Percentiles rank a stretch among this genome's conserved stretches.
phyloP scores from a whole-genome alignment of 2,113 vertebrate species.

The Lagenorhynchus albirostris region DNA sequence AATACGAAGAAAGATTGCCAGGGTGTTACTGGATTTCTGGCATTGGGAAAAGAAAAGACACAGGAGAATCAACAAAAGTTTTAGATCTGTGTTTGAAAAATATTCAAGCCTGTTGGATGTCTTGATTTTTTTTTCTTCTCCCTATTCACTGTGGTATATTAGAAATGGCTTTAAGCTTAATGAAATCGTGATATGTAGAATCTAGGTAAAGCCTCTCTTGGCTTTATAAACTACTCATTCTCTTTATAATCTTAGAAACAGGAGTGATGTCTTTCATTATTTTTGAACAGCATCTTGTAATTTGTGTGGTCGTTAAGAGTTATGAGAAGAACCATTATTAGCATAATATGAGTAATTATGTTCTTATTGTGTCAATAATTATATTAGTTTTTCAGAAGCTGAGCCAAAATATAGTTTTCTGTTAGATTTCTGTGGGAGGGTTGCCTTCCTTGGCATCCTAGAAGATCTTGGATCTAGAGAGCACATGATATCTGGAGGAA shows the following conservation, averaged over 20 bases:
- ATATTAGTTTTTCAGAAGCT: constrained; percentile 36
- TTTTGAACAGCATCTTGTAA: constrained; percentile 27
- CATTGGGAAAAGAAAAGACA: constrained; percentile 56
- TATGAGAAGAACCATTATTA: constrained; percentile 38
- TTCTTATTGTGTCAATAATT: constrained; percentile 35
- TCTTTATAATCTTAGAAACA: constrained; percentile 52
- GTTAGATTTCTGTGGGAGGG: constrained; percentile 8
- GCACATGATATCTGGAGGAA: not conserved
- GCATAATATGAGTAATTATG: constrained; percentile 18
- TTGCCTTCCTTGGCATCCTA: not conserved
- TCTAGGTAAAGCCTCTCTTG: constrained; percentile 51
- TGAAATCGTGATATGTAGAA: constrained; percentile 51
- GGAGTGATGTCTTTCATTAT: constrained; percentile 34
- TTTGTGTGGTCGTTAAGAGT: constrained; percentile 20
- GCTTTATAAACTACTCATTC: constrained; percentile 48
- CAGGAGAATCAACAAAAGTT: constrained; percentile 48
- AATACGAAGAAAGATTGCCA: constrained; percentile 43
- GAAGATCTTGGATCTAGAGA: not conserved
- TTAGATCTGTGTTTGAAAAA: constrained; percentile 63
- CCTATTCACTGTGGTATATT: constrained; percentile 27
- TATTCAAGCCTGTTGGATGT: constrained; percentile 45
- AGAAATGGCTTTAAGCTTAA: constrained; percentile 54
- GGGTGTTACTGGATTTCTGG: constrained; percentile 51
- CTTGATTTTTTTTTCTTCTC: not conserved
- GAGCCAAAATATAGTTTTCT: not conserved